These are phyloP conservation scores for Platyrinchus mystaceus DNA, from an alignment of 2,797 vertebrate species.

Conservation along the genomic window DNA sequence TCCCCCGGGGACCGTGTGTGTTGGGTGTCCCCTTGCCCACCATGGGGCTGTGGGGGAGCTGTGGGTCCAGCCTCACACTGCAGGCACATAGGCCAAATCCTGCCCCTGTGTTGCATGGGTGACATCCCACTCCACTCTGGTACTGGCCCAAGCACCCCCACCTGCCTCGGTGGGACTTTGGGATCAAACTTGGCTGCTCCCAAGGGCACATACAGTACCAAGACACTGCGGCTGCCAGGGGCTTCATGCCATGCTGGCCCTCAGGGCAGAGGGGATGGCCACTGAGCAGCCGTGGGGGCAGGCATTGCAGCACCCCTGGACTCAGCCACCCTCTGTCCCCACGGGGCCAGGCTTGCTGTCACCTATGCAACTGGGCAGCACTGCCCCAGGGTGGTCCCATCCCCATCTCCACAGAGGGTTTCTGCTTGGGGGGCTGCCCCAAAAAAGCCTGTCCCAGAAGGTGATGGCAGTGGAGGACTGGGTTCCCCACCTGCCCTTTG, in stretches of 20 bases:
- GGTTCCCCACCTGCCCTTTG: neutral
- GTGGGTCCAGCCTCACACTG: neutral
- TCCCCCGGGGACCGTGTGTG: neutral
- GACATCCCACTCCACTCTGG: neutral
- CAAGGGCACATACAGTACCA: accelerated
- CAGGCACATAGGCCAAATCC: neutral
- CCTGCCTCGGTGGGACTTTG: neutral
- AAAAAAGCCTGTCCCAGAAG: neutral
- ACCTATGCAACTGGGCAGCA: neutral
- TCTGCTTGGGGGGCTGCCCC: neutral
- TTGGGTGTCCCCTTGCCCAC: neutral
- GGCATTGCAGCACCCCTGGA: neutral
- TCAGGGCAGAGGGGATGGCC: neutral
- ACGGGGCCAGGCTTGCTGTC: accelerated
- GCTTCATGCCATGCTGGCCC: neutral
- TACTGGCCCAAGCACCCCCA: accelerated
- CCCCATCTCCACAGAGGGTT: neutral
- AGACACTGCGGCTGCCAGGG: neutral
- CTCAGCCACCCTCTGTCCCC: neutral
- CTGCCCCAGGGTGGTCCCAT: neutral
- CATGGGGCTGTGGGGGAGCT: neutral
- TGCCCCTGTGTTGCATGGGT: neutral
- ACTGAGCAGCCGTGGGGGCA: neutral
- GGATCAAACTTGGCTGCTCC: neutral
- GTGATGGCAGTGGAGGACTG: neutral